These are phyloP conservation scores for Dendroctonus ponderosae DNA, from an alignment of 1,140 invertebrate species.

Conservation along the genomic window DNA sequence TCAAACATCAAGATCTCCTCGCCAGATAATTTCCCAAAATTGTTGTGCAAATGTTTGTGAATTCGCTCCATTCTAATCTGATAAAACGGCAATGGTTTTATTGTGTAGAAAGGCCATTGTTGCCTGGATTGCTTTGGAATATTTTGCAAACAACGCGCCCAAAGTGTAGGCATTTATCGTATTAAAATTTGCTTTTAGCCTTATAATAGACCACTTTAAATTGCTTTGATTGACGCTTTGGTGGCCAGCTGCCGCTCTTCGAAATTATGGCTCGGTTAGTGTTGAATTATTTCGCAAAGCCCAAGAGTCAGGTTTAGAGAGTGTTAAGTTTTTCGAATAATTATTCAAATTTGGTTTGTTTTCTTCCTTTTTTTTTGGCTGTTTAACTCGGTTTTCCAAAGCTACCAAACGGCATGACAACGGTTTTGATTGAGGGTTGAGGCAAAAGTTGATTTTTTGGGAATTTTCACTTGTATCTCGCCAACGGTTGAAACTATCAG, in stretches of 20 bases:
- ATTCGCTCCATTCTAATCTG: conserved; percentile 23
- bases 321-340: too few species aligned
- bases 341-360: too few species aligned
- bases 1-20: conserved; percentile 19
- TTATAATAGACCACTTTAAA: conserved; percentile 14
- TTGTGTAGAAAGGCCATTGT: conserved; percentile 18
- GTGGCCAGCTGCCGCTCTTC: conserved; percentile 3
- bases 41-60: conserved; percentile 35
- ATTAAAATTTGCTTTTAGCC: conserved; percentile 26
- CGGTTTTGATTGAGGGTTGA: too few species aligned
- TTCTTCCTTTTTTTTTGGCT: too few species aligned
- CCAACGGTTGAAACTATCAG: too few species aligned
- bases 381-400: too few species aligned
- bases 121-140: conserved; percentile 11
- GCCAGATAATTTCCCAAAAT: conserved; percentile 20
- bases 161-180: conserved; percentile 12
- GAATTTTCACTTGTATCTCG: too few species aligned
- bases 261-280: neutral
- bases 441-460: too few species aligned
- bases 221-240: conserved; percentile 4
- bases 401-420: too few species aligned
- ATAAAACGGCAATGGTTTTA: conserved; percentile 21
- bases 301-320: too few species aligned
- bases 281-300: too few species aligned
- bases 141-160: conserved; percentile 24